phyloP scores from a whole-genome alignment of 1,140 invertebrate genomes.

The Mizuhopecten yessoensis region DNA sequence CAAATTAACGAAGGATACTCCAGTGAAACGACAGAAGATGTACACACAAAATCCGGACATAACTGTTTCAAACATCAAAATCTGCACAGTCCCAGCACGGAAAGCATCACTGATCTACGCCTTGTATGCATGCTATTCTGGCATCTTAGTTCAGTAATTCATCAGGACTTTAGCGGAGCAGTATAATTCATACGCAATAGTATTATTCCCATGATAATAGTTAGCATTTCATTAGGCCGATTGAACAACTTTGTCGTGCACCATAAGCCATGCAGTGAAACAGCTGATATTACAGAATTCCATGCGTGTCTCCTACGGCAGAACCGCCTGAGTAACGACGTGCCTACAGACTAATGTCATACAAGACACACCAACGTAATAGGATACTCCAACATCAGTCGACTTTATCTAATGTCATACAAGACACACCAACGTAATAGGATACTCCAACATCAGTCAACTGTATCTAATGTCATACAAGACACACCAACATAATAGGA shows the following conservation, averaged over 20 bases:
- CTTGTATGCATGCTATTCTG: background rate
- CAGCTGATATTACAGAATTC: background rate
- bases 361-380: background rate
- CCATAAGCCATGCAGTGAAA: background rate
- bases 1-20: background rate
- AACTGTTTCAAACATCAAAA: background rate
- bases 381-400: background rate
- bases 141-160: background rate
- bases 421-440: background rate
- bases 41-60: background rate
- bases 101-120: background rate
- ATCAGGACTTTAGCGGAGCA: background rate
- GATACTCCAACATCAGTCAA: too few species aligned
- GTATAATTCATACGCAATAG: background rate
- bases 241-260: background rate
- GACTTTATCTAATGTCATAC: too few species aligned
- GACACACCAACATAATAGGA: background rate
- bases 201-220: background rate
- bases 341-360: background rate
- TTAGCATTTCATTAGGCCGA: background rate
- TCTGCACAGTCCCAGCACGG: background rate
- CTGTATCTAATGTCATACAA: background rate
- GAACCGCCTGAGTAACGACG: background rate
- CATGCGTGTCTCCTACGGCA: background rate
- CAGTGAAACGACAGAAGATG: background rate